phyloP scores from a whole-genome alignment of 1,140 invertebrate species.

The Temnothorax longispinosus region DNA sequence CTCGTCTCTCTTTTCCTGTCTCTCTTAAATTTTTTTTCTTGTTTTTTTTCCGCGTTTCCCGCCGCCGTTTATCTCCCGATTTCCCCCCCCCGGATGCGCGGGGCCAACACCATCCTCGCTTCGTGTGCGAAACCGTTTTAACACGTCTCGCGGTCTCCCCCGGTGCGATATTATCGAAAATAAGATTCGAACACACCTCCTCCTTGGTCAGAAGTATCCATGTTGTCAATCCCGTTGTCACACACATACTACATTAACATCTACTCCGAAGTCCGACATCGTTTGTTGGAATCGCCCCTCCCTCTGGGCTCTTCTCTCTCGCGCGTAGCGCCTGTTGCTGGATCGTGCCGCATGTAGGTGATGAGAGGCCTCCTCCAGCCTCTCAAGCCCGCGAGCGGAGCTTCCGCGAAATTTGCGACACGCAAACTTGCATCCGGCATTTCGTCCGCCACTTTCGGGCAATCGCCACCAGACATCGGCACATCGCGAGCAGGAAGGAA shows the following conservation, averaged over 20 bases:
- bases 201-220: slow-evolving; percentile 85
- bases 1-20: not conserved
- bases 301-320: slow-evolving; percentile 74
- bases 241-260: slow-evolving; percentile 86
- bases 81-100: slow-evolving; percentile 5
- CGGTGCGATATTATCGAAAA: slow-evolving; percentile 68
- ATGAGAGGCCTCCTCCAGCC: slow-evolving; percentile 13
- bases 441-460: not conserved
- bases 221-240: slow-evolving; percentile 86
- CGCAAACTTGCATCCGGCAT: slow-evolving; percentile 28
- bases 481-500: not conserved
- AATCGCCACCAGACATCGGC: not conserved
- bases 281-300: slow-evolving; percentile 85
- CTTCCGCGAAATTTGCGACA: slow-evolving; percentile 38
- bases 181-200: slow-evolving; percentile 83
- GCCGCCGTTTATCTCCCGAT: slow-evolving; percentile 23
- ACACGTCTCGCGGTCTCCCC: slow-evolving; percentile 6
- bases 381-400: not conserved
- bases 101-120: slow-evolving; percentile 20
- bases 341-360: slow-evolving; percentile 65
- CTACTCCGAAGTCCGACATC: slow-evolving; percentile 85
- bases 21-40: not conserved
- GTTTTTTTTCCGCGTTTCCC: not conserved
- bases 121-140: slow-evolving; percentile 9
- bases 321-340: slow-evolving; percentile 64